Evolutionary conservation across 1,140 invertebrate species (phyloP).

Genomic region (Bradynema listronoti): DNA sequence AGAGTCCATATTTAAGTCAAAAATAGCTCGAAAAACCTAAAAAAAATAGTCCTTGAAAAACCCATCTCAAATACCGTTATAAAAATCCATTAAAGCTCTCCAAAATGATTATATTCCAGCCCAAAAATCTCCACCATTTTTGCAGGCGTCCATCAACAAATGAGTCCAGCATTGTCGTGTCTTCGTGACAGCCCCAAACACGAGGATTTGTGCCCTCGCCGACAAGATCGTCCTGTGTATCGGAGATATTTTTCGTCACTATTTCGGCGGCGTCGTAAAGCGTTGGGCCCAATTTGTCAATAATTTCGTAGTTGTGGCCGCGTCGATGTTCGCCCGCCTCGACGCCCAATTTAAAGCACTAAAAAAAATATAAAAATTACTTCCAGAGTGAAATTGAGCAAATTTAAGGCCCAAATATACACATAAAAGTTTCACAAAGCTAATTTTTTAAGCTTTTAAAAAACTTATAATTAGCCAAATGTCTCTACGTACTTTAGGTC

Average conservation of each 20-base stretch:
- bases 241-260: too few relatives aligned
- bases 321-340: constrained; percentile 19
- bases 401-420: neutral
- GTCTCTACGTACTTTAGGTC: too few relatives aligned
- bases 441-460: neutral
- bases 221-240: too few relatives aligned
- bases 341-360: constrained; percentile 22
- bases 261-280: constrained; percentile 13
- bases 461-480: neutral
- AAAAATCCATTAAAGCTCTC: too few relatives aligned
- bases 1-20: too few relatives aligned
- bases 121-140: constrained; percentile 15
- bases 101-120: too few relatives aligned
- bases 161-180: constrained; percentile 15
- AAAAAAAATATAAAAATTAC: neutral
- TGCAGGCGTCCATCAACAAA: constrained; percentile 18
- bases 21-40: too few relatives aligned
- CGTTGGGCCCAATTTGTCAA: constrained; percentile 20
- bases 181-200: constrained; percentile 24
- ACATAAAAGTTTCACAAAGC: neutral
- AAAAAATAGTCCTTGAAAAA: too few relatives aligned
- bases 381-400: neutral
- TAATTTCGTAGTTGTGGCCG: constrained; percentile 12
- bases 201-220: too few relatives aligned
- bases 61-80: too few relatives aligned